These are phyloP conservation scores for Remorina albescens DNA, from an alignment of 2,797 vertebrate genomes.

Conservation along the genomic window DNA sequence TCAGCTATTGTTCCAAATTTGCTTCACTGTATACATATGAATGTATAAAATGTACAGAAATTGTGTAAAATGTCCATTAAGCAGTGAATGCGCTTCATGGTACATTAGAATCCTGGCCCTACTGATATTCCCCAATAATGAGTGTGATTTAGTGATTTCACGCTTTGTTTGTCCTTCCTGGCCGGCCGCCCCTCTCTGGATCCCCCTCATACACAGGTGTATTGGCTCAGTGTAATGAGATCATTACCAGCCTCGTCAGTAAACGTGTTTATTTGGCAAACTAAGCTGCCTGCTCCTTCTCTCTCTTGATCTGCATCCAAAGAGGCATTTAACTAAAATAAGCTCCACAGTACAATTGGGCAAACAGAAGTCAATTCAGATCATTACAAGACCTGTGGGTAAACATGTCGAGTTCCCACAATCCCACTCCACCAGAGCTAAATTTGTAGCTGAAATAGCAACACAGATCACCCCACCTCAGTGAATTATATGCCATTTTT, in stretches of 20 bases:
- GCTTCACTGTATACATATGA: conserved; percentile 61
- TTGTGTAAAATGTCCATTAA: conserved; percentile 82
- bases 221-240: conserved; percentile 85
- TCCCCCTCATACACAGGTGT: conserved; percentile 81
- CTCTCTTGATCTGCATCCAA: conserved; percentile 81
- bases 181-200: conserved; percentile 77
- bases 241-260: conserved; percentile 83
- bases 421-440: conserved; percentile 43
- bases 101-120: conserved; percentile 83
- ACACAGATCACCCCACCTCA: conserved; percentile 1
- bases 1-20: conserved; percentile 67
- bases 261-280: conserved; percentile 83
- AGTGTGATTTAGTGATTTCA: conserved; percentile 88
- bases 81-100: conserved; percentile 85
- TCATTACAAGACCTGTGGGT: conserved; percentile 78
- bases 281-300: conserved; percentile 66
- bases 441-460: conserved; percentile 36
- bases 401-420: conserved; percentile 67
- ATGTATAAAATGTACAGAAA: conserved; percentile 77
- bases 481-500: conserved; percentile 21
- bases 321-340: conserved; percentile 84
- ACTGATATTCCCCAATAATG: conserved; percentile 84
- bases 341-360: conserved; percentile 77
- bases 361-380: conserved; percentile 78
- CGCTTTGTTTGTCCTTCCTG: conserved; percentile 85